Evolutionary conservation across 2,113 vertebrate species (phyloP).

Genomic region (Lagopus muta): DNA sequence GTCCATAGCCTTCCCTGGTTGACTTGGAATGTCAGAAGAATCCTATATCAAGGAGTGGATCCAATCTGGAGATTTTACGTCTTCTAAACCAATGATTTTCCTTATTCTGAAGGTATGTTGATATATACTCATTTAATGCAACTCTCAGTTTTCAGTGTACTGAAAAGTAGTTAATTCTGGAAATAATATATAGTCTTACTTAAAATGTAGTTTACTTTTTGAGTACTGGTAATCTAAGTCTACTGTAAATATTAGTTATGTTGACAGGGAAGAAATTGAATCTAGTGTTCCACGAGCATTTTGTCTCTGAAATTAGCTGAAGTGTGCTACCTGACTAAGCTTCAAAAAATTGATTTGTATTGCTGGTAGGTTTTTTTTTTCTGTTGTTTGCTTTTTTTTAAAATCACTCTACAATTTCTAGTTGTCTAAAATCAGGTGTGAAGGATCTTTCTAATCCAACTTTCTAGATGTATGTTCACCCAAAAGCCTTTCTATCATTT

Average conservation of each 20-base stretch:
- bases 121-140: background rate
- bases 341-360: background rate
- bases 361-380: too few species aligned
- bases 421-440: background rate
- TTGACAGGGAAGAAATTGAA: background rate
- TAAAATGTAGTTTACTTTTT: background rate
- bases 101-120: background rate
- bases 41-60: background rate
- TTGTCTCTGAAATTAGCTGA: background rate
- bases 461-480: background rate
- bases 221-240: rapidly evolving
- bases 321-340: background rate
- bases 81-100: background rate
- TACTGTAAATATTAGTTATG: background rate
- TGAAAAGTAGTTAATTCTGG: background rate
- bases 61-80: background rate
- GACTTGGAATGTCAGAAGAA: background rate
- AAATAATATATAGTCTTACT: background rate
- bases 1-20: background rate
- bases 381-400: too few species aligned
- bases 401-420: background rate
- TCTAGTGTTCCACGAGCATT: background rate
- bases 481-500: background rate
- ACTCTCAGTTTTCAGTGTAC: background rate
- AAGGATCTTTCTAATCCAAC: background rate